Evolutionary conservation across 2,797 vertebrate genomes (phyloP).

Genomic region (Rhynchotus rufescens): DNA sequence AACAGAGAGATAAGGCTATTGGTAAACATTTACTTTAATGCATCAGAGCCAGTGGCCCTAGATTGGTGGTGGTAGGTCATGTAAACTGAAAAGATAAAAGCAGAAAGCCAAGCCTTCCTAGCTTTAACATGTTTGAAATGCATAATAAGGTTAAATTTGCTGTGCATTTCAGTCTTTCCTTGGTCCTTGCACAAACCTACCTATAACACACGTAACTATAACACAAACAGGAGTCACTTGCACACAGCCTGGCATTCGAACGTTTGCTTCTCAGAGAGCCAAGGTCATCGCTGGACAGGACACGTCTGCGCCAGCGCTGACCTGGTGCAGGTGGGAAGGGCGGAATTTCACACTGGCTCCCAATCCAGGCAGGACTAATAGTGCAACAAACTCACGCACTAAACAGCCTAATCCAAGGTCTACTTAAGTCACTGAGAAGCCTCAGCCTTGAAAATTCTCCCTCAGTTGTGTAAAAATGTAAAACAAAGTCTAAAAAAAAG

Average conservation of each 20-base stretch:
- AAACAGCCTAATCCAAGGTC: neutral
- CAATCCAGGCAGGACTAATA: neutral
- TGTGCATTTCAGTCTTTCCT: neutral
- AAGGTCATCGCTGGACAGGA: neutral
- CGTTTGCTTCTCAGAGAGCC: neutral
- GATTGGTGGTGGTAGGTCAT: neutral
- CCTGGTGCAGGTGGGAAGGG: accelerated
- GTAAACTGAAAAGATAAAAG: neutral
- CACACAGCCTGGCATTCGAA: accelerated
- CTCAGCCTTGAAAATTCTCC: neutral
- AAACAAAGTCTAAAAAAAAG: too few species aligned
- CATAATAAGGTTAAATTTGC: neutral
- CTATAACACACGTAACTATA: neutral
- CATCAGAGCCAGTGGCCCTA: neutral
- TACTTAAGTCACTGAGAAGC: neutral
- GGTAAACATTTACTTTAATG: neutral
- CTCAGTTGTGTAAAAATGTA: neutral
- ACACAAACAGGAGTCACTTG: neutral
- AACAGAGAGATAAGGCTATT: neutral
- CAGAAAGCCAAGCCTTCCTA: neutral
- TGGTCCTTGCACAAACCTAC: neutral
- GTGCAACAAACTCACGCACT: accelerated
- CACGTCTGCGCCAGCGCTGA: accelerated
- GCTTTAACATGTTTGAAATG: neutral
- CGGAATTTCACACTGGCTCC: neutral